These are phyloP conservation scores for Stratiomys singularior DNA, from an alignment of 2,888 invertebrate species.

Conservation along the genomic window DNA sequence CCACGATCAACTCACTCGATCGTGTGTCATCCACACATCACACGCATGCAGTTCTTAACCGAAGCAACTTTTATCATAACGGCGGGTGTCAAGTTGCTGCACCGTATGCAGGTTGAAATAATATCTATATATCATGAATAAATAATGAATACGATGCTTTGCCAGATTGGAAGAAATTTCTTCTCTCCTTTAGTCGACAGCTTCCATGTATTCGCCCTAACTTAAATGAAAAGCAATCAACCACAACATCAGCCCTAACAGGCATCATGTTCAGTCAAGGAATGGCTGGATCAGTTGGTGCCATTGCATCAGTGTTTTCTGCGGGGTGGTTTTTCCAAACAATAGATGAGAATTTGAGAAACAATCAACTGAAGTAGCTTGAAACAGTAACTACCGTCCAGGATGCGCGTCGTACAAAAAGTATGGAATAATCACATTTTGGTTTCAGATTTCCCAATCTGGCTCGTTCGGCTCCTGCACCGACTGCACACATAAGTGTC, in stretches of 20 bases:
- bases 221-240: slow-evolving; percentile 22
- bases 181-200: background rate
- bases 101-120: background rate
- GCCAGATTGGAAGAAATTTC: background rate
- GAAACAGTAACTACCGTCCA: background rate
- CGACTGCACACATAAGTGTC: slow-evolving; percentile 2
- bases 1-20: background rate
- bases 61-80: slow-evolving; percentile 1
- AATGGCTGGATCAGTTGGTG: background rate
- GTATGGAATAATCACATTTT: background rate
- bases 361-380: background rate
- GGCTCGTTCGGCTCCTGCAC: background rate
- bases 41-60: background rate
- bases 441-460: slow-evolving; percentile 29
- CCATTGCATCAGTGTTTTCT: background rate
- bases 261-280: background rate
- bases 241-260: slow-evolving; percentile 21
- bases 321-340: slow-evolving; percentile 1
- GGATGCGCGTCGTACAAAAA: background rate
- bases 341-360: slow-evolving; percentile 14
- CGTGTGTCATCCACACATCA: slow-evolving; percentile 20
- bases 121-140: background rate
- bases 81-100: background rate
- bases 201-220: background rate
- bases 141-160: background rate